Evolutionary conservation across 2,888 invertebrate species (phyloP).

Genomic region (Platycheirus rosarum): DNA sequence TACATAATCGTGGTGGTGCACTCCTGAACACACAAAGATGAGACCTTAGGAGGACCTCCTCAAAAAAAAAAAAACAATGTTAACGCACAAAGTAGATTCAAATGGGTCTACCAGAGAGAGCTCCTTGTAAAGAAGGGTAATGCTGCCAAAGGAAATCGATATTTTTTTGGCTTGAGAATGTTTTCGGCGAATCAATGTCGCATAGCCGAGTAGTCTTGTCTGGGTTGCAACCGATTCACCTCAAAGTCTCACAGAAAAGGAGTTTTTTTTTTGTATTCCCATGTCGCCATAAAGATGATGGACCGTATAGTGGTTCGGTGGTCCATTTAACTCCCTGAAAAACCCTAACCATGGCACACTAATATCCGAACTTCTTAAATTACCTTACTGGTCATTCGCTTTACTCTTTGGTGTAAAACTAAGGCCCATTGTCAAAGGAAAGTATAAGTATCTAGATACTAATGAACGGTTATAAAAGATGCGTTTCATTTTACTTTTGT

Average conservation of each 20-base stretch:
- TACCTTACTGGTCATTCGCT: slow-evolving; percentile 68
- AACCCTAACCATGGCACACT: slow-evolving; percentile 47
- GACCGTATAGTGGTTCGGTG: slow-evolving; percentile 49
- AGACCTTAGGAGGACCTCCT: slow-evolving; percentile 32
- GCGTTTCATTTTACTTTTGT: slow-evolving; percentile 25
- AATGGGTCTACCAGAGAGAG: slow-evolving; percentile 33
- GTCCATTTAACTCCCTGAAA: slow-evolving; percentile 55
- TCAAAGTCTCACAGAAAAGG: slow-evolving; percentile 31
- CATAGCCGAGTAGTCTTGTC: slow-evolving; percentile 39
- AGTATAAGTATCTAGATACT: slow-evolving; percentile 27
- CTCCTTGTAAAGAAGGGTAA: slow-evolving; percentile 18
- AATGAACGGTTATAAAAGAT: slow-evolving; percentile 65
- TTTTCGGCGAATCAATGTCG: slow-evolving; percentile 58
- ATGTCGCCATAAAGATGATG: slow-evolving; percentile 61
- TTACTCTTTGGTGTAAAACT: slow-evolving; percentile 53
- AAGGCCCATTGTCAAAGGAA: slow-evolving; percentile 40
- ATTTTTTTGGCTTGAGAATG: slow-evolving; percentile 63
- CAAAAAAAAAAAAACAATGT: slow-evolving; percentile 30
- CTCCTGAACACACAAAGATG: slow-evolving; percentile 11
- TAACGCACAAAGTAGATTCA: slow-evolving; percentile 13
- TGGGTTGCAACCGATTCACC: slow-evolving; percentile 58
- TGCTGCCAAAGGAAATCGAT: slow-evolving; percentile 46
- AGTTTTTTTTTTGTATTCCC: slow-evolving; percentile 6
- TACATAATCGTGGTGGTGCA: slow-evolving; percentile 35
- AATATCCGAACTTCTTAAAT: slow-evolving; percentile 60